A percentile compares a stretch with the other conserved stretches of the same genome.
Conservation (phyloP, 2,888 invertebrate species). For the Tinea trinotella region DNA sequence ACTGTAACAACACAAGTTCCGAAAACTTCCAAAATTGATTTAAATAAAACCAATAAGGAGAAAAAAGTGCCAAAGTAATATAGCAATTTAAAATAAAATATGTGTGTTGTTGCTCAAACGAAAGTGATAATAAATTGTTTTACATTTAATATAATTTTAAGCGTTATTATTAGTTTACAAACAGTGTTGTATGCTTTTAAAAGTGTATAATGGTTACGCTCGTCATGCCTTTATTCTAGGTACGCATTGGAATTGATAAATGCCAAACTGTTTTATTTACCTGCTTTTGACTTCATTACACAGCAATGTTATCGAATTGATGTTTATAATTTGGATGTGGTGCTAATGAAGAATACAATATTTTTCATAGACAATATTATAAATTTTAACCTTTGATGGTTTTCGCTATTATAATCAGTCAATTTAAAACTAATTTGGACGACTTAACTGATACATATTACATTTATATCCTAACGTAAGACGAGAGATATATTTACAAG, state of each 20-base stretch:
- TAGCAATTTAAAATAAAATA: not conserved
- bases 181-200: not conserved
- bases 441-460: slow-evolving; percentile 3
- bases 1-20: not conserved
- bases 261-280: slow-evolving; percentile 18
- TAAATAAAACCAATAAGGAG: not conserved
- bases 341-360: slow-evolving; percentile 54
- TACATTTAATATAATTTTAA: slow-evolving; percentile 5
- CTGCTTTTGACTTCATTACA: slow-evolving; percentile 21
- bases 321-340: slow-evolving; percentile 33
- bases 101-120: slow-evolving; percentile 36
- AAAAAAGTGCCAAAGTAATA: slow-evolving; percentile 15
- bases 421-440: slow-evolving; percentile 12
- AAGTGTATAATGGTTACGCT: not conserved
- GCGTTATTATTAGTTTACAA: not conserved
- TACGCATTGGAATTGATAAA: not conserved
- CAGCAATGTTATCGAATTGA: not conserved
- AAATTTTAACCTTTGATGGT: slow-evolving; percentile 43
- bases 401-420: slow-evolving; percentile 21
- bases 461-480: not conserved
- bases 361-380: slow-evolving; percentile 50
- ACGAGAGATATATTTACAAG: slow-evolving; percentile 9
- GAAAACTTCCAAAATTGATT: not conserved
- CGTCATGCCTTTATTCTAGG: not conserved
- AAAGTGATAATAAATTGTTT: slow-evolving; percentile 31